phyloP scores from a whole-genome alignment of 2,113 vertebrate species.

The Heliornis fulica region DNA sequence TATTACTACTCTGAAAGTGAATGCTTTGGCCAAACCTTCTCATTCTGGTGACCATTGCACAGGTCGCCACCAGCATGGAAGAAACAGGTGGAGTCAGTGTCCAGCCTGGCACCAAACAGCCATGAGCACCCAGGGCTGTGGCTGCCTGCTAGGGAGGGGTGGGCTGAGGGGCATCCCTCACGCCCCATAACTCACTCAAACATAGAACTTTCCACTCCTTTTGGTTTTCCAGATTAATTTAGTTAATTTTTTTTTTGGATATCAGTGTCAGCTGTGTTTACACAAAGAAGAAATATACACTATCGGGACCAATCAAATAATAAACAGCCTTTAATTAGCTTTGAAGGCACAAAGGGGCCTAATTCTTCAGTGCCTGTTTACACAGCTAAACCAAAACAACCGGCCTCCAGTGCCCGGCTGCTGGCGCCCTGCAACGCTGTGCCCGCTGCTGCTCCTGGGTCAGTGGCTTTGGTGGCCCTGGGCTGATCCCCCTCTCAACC shows the following conservation, averaged over 20 bases:
- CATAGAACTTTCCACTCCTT: background rate
- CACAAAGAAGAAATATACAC: background rate
- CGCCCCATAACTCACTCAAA: background rate
- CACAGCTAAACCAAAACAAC: conserved; percentile 25
- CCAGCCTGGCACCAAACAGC: fast-evolving
- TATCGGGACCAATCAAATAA: background rate
- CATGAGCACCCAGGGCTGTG: fast-evolving
- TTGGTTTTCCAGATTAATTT: background rate
- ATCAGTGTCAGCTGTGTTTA: background rate
- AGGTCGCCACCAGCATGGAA: fast-evolving
- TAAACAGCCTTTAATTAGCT: conserved; percentile 26
- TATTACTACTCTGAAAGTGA: background rate
- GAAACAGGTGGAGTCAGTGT: fast-evolving
- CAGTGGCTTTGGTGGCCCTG: background rate
- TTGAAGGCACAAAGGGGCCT: background rate
- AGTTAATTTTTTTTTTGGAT: background rate
- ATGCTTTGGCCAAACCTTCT: background rate
- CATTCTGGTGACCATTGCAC: background rate
- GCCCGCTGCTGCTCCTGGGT: background rate
- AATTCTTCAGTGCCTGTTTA: conserved; percentile 31
- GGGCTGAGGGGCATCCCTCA: background rate
- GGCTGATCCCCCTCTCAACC: background rate
- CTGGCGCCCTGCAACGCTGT: fast-evolving
- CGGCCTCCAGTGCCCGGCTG: fast-evolving
- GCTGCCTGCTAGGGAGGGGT: background rate